Percentiles rank a stretch among this genome's conserved stretches.
phyloP scores from a whole-genome alignment of 2,113 vertebrate species.

The Chiloscyllium plagiosum region DNA sequence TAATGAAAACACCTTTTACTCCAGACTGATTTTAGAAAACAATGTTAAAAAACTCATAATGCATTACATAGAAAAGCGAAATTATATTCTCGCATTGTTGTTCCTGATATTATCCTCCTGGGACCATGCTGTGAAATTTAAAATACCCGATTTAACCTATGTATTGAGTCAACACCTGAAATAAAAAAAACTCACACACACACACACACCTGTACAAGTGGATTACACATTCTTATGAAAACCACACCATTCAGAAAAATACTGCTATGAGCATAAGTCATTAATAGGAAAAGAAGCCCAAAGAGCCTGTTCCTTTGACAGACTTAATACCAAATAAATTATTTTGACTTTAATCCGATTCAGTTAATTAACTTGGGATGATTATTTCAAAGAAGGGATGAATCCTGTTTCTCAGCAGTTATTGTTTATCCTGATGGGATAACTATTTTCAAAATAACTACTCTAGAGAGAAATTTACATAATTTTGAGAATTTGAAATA shows the following conservation, averaged over 20 bases:
- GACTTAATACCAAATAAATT: background rate
- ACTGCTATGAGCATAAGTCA: background rate
- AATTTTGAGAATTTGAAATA: background rate
- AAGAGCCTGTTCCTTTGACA: background rate
- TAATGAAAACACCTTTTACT: background rate
- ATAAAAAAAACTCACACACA: background rate
- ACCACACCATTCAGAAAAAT: background rate
- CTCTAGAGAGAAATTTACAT: background rate
- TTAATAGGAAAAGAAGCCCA: background rate
- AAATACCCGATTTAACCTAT: background rate
- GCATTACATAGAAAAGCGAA: background rate
- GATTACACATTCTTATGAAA: background rate
- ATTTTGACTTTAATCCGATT: background rate
- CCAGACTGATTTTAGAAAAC: background rate
- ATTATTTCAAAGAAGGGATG: background rate
- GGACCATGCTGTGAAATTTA: background rate
- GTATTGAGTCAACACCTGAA: background rate
- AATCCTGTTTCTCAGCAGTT: background rate
- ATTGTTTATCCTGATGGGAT: background rate
- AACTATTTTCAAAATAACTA: background rate
- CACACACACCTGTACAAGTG: background rate
- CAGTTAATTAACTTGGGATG: background rate
- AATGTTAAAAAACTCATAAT: background rate
- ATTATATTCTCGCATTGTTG: background rate
- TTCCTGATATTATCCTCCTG: background rate